A percentile compares a stretch with the other conserved stretches of the same genome.
Evolutionary conservation across 2,888 invertebrate genomes (phyloP).

Genomic region (Laspeyria flexula): DNA sequence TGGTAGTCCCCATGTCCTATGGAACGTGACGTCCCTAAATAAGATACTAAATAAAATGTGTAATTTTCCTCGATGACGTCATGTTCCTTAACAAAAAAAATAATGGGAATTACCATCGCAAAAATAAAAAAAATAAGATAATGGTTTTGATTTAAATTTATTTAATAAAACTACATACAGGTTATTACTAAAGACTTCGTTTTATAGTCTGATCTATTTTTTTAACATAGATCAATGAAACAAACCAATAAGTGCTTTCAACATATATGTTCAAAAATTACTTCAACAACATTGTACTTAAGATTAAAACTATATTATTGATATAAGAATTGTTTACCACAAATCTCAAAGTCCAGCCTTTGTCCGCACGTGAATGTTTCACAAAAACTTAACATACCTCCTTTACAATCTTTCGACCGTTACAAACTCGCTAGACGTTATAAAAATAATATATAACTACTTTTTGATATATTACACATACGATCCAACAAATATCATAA

Average conservation of each 20-base stretch:
- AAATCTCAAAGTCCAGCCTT: slow-evolving; percentile 39
- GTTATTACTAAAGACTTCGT: slow-evolving; percentile 73
- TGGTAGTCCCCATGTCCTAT: too few relatives aligned
- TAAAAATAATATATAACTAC: slow-evolving; percentile 73
- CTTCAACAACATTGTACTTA: slow-evolving; percentile 84
- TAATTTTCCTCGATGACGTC: too few relatives aligned
- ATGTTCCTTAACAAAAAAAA: too few relatives aligned
- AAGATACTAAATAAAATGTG: too few relatives aligned
- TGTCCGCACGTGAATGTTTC: slow-evolving; percentile 30
- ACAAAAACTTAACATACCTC: slow-evolving; percentile 55
- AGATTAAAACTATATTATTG: slow-evolving; percentile 72
- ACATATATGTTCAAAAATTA: slow-evolving; percentile 69
- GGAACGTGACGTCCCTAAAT: too few relatives aligned
- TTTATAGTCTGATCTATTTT: slow-evolving; percentile 66
- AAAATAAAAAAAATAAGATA: slow-evolving; percentile 42
- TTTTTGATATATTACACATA: slow-evolving; percentile 80
- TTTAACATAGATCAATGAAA: slow-evolving; percentile 76
- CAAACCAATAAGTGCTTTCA: slow-evolving; percentile 75
- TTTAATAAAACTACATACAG: slow-evolving; percentile 83
- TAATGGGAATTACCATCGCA: neutral
- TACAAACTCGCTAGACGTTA: slow-evolving; percentile 68
- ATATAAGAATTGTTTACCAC: slow-evolving; percentile 57
- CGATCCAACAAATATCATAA: slow-evolving; percentile 80
- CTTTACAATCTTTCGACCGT: slow-evolving; percentile 57
- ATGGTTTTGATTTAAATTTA: slow-evolving; percentile 72